Conservation (phyloP, 37 sponge, comb jelly and placozoan genomes). For the Chondrilla cf. caribensis region DNA sequence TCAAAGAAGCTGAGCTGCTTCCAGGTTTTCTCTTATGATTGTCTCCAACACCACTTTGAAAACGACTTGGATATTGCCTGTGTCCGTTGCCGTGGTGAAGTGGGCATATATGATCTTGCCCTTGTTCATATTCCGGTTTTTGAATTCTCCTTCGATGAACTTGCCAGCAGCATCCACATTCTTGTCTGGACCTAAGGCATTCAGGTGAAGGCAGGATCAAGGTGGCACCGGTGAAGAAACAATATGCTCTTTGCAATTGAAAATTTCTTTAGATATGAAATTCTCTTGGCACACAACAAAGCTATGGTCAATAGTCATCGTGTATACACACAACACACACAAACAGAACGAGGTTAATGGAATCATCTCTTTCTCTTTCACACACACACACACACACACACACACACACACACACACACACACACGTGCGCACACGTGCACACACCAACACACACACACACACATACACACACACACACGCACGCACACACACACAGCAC, state of each 20-base stretch:
- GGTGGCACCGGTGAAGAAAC: background rate
- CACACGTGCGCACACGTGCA: no score
- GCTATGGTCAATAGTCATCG: background rate
- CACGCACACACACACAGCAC: background rate
- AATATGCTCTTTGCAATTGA: no score
- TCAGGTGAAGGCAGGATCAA: background rate
- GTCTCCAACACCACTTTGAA: slow-evolving; percentile 90
- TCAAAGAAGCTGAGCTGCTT: slow-evolving; percentile 88
- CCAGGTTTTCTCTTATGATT: slow-evolving; percentile 92
- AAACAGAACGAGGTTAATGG: no score
- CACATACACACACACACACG: background rate
- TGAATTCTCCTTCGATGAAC: slow-evolving; percentile 80
- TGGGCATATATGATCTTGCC: slow-evolving; percentile 89
- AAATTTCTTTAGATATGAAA: no score
- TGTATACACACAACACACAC: background rate
- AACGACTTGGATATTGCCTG: slow-evolving; percentile 84
- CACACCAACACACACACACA: background rate
- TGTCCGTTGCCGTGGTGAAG: slow-evolving; percentile 98
- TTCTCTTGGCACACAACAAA: background rate
- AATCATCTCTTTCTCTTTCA: no score
- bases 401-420: no score
- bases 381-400: no score
- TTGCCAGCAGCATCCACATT: slow-evolving; percentile 77
- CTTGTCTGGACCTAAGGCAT: slow-evolving; percentile 80
- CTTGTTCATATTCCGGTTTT: slow-evolving; percentile 80